Evolutionary conservation across 2,797 vertebrate genomes (phyloP).

Genomic region (Sparidentex hasta): DNA sequence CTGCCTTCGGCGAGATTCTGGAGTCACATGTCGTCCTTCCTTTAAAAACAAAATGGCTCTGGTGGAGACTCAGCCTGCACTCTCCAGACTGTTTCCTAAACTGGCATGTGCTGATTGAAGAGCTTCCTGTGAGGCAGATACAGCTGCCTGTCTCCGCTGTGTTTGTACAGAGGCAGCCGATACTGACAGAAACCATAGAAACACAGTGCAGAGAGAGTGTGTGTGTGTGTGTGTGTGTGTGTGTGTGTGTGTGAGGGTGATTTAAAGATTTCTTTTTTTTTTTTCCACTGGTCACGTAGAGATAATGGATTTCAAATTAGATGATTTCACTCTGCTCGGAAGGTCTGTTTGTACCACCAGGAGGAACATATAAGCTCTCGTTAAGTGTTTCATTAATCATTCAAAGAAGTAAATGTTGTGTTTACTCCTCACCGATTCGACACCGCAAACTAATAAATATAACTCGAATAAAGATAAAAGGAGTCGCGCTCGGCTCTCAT

Average conservation of each 20-base stretch:
- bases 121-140: constrained; percentile 64
- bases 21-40: constrained; percentile 36
- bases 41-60: constrained; percentile 61
- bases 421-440: neutral
- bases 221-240: constrained; percentile 24
- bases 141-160: constrained; percentile 38
- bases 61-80: constrained; percentile 34
- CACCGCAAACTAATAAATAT: neutral
- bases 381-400: constrained; percentile 39
- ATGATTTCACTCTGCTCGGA: constrained; percentile 5
- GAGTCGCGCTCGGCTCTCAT: neutral
- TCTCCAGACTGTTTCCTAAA: constrained; percentile 44
- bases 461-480: neutral
- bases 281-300: neutral
- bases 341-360: neutral
- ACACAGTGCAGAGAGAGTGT: neutral
- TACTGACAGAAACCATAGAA: constrained; percentile 42
- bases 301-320: constrained; percentile 37
- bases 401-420: constrained; percentile 15
- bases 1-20: constrained; percentile 32
- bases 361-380: neutral
- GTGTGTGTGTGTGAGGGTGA: constrained; percentile 18
- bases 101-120: constrained; percentile 64
- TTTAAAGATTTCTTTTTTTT: constrained; percentile 34
- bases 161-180: constrained; percentile 39